phyloP scores from a whole-genome alignment of 2,113 vertebrate genomes.

The Camelus bactrianus region DNA sequence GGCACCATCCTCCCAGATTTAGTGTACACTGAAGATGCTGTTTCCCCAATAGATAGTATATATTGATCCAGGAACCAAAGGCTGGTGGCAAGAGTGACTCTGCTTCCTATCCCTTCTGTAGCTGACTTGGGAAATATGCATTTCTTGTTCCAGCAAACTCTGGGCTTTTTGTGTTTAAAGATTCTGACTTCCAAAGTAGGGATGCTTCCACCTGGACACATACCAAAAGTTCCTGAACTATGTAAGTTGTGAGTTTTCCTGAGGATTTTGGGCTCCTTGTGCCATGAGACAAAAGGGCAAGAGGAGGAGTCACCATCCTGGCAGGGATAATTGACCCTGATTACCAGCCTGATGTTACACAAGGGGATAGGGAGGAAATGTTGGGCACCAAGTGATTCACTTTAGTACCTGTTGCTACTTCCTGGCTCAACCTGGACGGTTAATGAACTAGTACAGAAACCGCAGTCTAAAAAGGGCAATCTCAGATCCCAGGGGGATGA shows the following conservation, averaged over 20 bases:
- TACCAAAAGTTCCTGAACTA: not conserved
- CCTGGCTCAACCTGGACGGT: not conserved
- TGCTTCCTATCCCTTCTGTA: not conserved
- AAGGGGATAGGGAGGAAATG: not conserved
- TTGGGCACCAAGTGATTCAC: not conserved
- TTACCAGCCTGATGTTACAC: not conserved
- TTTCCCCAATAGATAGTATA: not conserved
- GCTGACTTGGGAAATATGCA: not conserved
- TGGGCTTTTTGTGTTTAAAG: not conserved
- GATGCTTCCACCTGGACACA: not conserved
- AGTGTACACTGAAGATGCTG: not conserved
- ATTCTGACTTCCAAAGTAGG: not conserved
- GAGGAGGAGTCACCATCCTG: not conserved
- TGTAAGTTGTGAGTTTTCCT: not conserved
- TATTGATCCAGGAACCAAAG: not conserved
- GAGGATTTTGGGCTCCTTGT: not conserved
- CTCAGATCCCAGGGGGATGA: not conserved
- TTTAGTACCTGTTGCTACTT: not conserved
- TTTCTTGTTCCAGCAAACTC: not conserved
- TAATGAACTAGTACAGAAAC: not conserved
- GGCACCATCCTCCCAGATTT: not conserved
- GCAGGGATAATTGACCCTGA: not conserved
- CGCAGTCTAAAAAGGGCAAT: not conserved
- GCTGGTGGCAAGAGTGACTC: too few species aligned
- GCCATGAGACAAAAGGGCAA: not conserved